A percentile compares a stretch with the other conserved stretches of the same genome.
Evolutionary conservation across 2,888 invertebrate genomes (phyloP).

Genomic region (Lasioglossum malachurum): DNA sequence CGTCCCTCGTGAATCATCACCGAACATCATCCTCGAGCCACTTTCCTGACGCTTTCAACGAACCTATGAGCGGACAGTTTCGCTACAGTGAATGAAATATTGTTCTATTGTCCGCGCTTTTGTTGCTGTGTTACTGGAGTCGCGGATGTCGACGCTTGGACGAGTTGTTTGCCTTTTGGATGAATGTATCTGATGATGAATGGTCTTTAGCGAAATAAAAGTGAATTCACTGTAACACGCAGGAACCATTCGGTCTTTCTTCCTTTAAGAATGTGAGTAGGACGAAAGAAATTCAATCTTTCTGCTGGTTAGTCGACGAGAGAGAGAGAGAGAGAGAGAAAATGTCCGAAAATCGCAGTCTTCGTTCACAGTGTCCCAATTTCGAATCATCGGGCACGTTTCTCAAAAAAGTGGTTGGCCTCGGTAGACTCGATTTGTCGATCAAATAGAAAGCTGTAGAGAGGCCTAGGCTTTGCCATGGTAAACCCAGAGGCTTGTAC

Average conservation of each 20-base stretch:
- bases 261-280: no score
- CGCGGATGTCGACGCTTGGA: not conserved
- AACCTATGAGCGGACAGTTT: not conserved
- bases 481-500: not conserved
- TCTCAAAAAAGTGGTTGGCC: not conserved
- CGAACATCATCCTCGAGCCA: not conserved
- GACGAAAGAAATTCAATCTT: no score
- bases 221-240: no score
- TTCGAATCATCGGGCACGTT: not conserved
- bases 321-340: no score
- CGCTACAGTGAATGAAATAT: not conserved
- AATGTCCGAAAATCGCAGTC: no score
- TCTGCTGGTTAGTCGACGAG: no score
- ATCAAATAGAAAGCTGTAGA: conserved; percentile 26
- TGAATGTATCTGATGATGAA: not conserved
- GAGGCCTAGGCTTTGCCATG: not conserved
- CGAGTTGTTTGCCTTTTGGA: not conserved
- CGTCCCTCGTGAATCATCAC: not conserved
- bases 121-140: not conserved
- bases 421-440: not conserved
- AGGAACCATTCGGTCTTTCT: no score
- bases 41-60: not conserved
- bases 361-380: not conserved
- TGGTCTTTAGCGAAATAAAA: no score
- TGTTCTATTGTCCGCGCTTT: not conserved